Evolutionary conservation across 2,113 vertebrate genomes (phyloP).

Genomic region (Paramormyrops kingsleyae): DNA sequence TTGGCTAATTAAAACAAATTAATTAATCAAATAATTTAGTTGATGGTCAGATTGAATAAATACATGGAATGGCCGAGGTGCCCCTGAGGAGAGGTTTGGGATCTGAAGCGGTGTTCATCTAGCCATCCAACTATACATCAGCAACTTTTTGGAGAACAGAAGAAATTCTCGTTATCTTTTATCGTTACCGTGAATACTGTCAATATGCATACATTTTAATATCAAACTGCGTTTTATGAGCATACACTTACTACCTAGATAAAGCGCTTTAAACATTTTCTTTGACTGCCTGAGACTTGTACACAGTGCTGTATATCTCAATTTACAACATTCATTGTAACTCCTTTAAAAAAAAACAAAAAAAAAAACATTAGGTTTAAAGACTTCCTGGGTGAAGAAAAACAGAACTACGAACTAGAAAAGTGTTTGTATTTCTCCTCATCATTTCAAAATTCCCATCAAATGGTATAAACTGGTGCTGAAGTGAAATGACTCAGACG

Average conservation of each 20-base stretch:
- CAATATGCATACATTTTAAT: neutral
- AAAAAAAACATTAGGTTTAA: neutral
- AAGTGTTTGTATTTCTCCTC: neutral
- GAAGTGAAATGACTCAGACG: neutral
- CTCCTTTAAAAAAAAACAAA: neutral
- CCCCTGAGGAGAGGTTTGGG: no score
- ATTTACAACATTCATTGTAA: neutral
- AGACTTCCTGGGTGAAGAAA: neutral
- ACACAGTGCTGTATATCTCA: neutral
- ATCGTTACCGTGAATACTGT: neutral
- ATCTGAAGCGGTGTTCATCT: neutral
- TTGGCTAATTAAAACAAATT: neutral
- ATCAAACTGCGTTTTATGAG: neutral
- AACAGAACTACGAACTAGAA: neutral
- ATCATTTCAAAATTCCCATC: neutral
- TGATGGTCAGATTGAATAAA: neutral
- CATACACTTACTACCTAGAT: neutral
- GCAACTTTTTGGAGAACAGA: neutral
- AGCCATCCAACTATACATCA: neutral
- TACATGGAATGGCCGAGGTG: no score
- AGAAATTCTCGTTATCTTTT: neutral
- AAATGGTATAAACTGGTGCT: neutral
- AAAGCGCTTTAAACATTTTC: neutral
- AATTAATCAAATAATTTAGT: neutral
- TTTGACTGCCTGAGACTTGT: neutral